A percentile compares a stretch with the other conserved stretches of the same genome.
Evolutionary conservation across 2,797 vertebrate genomes (phyloP).

Genomic region (Ataeniobius toweri): DNA sequence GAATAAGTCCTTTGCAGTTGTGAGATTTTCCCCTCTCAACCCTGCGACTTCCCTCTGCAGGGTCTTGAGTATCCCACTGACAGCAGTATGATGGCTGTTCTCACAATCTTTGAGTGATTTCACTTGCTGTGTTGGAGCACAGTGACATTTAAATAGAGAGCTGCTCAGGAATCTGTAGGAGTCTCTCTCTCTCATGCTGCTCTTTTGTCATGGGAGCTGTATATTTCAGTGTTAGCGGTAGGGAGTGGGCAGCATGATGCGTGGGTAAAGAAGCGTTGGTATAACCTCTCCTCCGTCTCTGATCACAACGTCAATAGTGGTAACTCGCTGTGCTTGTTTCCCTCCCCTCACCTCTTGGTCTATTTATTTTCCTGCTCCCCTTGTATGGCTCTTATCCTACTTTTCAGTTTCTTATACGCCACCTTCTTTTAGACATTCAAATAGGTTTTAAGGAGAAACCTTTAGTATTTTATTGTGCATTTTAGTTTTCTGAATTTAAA

Average conservation of each 20-base stretch:
- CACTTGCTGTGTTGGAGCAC: conserved; percentile 27
- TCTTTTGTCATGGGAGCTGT: conserved; percentile 47
- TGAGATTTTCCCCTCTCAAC: conserved; percentile 9
- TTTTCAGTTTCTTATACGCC: not conserved
- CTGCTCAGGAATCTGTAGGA: conserved; percentile 19
- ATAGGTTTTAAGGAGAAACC: not conserved
- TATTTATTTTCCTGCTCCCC: conserved; percentile 26
- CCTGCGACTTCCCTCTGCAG: conserved; percentile 20
- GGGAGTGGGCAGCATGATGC: conserved; percentile 64
- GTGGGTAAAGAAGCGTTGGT: conserved; percentile 57
- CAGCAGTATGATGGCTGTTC: conserved; percentile 22
- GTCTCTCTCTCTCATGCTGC: conserved; percentile 29
- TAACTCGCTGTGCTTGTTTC: conserved; percentile 37
- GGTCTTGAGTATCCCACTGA: conserved; percentile 28
- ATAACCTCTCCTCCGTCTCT: conserved; percentile 61
- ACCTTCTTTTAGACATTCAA: conserved; percentile 2
- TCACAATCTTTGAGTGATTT: conserved; percentile 28
- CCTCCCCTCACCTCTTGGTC: conserved; percentile 16
- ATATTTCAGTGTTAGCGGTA: conserved; percentile 40
- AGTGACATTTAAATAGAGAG: conserved; percentile 61
- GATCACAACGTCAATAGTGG: conserved; percentile 57
- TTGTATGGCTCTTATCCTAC: conserved; percentile 35
- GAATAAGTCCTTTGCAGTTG: not conserved
- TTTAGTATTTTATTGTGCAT: not conserved
- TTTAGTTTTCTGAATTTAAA: conserved; percentile 13